phyloP scores from a whole-genome alignment of 2,888 invertebrate genomes.

The Habrosyne pyritoides region DNA sequence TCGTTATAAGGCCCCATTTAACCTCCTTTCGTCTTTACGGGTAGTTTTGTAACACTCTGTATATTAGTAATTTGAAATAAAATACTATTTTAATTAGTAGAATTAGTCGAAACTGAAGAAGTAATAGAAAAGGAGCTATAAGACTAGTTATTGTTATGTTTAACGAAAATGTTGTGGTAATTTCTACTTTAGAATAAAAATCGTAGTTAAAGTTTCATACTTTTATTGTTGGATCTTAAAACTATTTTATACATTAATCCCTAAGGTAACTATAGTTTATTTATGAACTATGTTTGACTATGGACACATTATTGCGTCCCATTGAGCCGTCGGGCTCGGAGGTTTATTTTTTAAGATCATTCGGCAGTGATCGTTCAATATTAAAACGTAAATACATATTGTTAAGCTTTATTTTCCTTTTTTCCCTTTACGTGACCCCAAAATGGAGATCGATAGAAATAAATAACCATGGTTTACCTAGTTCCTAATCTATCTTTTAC shows the following conservation, averaged over 20 bases:
- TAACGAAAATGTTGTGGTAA: too few relatives aligned
- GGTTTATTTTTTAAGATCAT: slow-evolving; percentile 53
- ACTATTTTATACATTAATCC: slow-evolving; percentile 63
- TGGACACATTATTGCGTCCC: slow-evolving; percentile 60
- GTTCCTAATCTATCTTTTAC: slow-evolving; percentile 1
- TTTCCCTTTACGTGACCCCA: slow-evolving; percentile 23
- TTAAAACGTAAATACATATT: slow-evolving; percentile 23
- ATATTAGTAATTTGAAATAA: too few relatives aligned
- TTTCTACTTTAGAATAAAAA: too few relatives aligned
- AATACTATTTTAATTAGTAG: too few relatives aligned
- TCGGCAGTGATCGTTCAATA: slow-evolving; percentile 65
- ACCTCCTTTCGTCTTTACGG: too few relatives aligned
- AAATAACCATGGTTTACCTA: slow-evolving; percentile 1
- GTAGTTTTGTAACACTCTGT: too few relatives aligned
- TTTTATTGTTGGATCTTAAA: slow-evolving; percentile 59
- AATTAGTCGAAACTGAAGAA: too few relatives aligned
- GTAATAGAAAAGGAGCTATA: too few relatives aligned
- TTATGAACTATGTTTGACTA: slow-evolving; percentile 74
- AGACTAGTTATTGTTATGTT: too few relatives aligned
- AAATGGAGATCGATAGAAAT: neutral
- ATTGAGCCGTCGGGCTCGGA: slow-evolving; percentile 49
- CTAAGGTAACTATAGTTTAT: slow-evolving; percentile 69
- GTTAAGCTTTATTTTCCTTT: slow-evolving; percentile 22
- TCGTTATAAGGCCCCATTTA: too few relatives aligned
- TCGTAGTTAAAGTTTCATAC: slow-evolving; percentile 1